Base-by-base conservation (phyloP, 2,113 vertebrate species). In the Ctenodactylus gundi region DNA sequence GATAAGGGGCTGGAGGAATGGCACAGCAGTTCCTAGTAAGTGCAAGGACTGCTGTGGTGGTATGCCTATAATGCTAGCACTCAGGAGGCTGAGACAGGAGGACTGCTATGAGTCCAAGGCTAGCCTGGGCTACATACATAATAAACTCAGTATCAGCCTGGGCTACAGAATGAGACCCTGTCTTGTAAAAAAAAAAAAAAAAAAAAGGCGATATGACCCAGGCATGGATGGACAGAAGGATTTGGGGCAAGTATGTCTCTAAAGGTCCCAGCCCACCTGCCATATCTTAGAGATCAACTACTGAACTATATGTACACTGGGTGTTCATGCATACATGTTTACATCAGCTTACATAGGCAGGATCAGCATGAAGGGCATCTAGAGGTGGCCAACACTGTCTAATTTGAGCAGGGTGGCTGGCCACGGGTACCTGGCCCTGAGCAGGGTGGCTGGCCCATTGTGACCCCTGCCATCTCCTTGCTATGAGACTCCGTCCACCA, bases 261-360 rank as follows among this genome's bases (percentile, higher is more conserved):
- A 36, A 31, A 13, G 51, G 8, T 7, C 51, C 29, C 23, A 20
- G 36, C 23, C 27, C 36, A 49, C 36, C 20, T 14, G 44, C 20
- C 7, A n/a, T 31, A 17, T 36, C 29, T 31, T 31, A 6, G 23
- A 25, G 46, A 18, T 21, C 73, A 88, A 0, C 15, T n/a, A n/a
- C n/a, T n/a, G n/a, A 65, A n/a, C 64, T 36, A 25, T 31, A 39
- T 11, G 13, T 44, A 18, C 18, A 14, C 25, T 34, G 41, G 10
- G 13, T 29, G 21, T 76, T 34, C 49, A 17, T 6, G 1, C 20
- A 18, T 6, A 13, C n/a, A 11, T 7, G 1, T 3, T 29, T 4
- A 14, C 3, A 1, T 15, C 27, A n/a, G n/a, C 64, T 15, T 18
- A 15, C 18, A 53, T 36, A 29, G 60, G 60, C 9, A 58, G 75